These are phyloP conservation scores for Macropodus opercularis DNA, from an alignment of 2,797 vertebrate genomes.

Conservation along the genomic window DNA sequence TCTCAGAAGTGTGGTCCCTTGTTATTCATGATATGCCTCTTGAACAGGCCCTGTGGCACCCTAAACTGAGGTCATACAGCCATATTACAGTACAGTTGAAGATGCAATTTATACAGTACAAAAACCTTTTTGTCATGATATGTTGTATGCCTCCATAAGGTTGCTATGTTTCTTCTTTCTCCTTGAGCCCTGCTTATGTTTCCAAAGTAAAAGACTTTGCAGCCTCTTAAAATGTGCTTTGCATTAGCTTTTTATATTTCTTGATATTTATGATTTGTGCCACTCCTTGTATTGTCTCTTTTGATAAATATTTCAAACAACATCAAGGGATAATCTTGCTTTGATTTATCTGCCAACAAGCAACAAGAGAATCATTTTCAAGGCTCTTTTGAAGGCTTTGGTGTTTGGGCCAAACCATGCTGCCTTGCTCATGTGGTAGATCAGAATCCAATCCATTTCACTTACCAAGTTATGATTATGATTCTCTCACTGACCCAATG, in stretches of 20 bases:
- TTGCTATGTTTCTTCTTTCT: constrained; percentile 49
- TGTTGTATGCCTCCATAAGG: constrained; percentile 73
- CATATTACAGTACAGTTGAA: constrained; percentile 67
- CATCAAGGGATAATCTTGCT: constrained; percentile 80
- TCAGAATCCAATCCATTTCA: constrained; percentile 64
- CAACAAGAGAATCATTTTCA: constrained; percentile 79
- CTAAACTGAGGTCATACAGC: constrained; percentile 68
- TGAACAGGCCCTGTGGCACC: constrained; percentile 41
- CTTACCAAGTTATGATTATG: constrained; percentile 62
- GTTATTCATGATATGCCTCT: constrained; percentile 69
- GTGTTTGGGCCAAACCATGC: constrained; percentile 74
- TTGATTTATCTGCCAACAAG: constrained; percentile 82
- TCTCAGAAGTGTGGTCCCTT: constrained; percentile 59
- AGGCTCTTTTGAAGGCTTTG: constrained; percentile 76
- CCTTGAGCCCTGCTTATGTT: constrained; percentile 48
- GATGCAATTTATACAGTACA: constrained; percentile 65
- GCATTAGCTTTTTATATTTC: constrained; percentile 81
- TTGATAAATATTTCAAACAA: constrained; percentile 86
- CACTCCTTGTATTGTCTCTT: constrained; percentile 85
- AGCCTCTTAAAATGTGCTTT: constrained; percentile 78
- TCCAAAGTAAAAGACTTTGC: constrained; percentile 63
- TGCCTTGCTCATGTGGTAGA: constrained; percentile 73
- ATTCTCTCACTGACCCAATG: constrained; percentile 51
- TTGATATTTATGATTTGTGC: constrained; percentile 86
- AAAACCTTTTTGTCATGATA: constrained; percentile 57